phyloP scores from a whole-genome alignment of 2,797 vertebrate species.

The Xiphophorus birchmanni region DNA sequence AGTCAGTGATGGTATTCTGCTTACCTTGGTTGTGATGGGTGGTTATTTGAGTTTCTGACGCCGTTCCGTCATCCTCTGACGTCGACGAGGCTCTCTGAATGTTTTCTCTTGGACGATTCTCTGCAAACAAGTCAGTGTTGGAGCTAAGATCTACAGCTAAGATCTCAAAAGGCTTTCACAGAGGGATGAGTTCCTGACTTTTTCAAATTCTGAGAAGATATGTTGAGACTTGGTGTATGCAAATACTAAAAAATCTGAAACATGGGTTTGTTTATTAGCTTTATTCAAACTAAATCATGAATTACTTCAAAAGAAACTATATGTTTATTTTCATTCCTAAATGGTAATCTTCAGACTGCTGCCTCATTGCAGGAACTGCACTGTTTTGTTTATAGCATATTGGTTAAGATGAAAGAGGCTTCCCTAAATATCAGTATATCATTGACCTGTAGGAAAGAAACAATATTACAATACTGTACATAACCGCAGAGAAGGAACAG shows the following conservation, averaged over 20 bases:
- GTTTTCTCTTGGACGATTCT: background rate
- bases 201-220: background rate
- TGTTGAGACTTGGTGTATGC: background rate
- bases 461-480: background rate
- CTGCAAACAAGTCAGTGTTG: background rate
- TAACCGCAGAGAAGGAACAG: background rate
- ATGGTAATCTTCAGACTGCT: background rate
- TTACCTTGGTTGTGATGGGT: background rate
- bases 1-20: background rate
- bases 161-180: background rate
- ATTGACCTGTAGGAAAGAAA: constrained; percentile 1
- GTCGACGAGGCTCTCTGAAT: background rate
- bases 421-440: background rate
- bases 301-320: background rate
- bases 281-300: constrained; percentile 2
- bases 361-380: background rate
- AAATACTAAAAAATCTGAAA: background rate
- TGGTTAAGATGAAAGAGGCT: background rate
- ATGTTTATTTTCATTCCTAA: background rate
- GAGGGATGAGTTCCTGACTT: background rate
- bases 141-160: background rate
- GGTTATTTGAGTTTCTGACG: background rate
- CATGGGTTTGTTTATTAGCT: constrained; percentile 1
- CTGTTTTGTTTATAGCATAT: constrained; percentile 8
- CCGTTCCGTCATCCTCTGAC: background rate